Conservation (phyloP, 2,888 invertebrate species). For the Bellardia bayeri region DNA sequence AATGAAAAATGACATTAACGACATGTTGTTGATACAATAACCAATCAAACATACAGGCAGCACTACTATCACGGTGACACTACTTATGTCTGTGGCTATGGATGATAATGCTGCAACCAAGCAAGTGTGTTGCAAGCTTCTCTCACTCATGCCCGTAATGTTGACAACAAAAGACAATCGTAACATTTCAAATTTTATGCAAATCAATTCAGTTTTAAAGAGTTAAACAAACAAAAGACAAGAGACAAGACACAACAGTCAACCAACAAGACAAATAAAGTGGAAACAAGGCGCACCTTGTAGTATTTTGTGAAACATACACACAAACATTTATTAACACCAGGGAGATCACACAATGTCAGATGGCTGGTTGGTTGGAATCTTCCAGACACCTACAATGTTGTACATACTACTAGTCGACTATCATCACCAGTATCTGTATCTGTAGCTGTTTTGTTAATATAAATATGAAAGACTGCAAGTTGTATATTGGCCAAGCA, state of each 20-base stretch:
- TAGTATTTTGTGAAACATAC: constrained; percentile 66
- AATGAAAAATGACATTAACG: constrained; percentile 83
- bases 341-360: constrained; percentile 18
- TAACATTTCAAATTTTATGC: constrained; percentile 73
- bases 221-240: constrained; percentile 63
- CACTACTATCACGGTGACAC: constrained; percentile 4
- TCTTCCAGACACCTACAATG: constrained; percentile 62
- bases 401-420: background rate
- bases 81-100: background rate
- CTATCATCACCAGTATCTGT: constrained; percentile 36
- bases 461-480: background rate
- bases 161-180: constrained; percentile 67
- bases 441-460: background rate
- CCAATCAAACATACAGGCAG: constrained; percentile 16
- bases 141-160: constrained; percentile 45
- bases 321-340: constrained; percentile 11
- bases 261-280: constrained; percentile 57
- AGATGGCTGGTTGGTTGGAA: background rate
- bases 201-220: constrained; percentile 73
- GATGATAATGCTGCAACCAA: background rate
- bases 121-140: background rate
- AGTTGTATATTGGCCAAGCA: constrained; percentile 40
- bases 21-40: constrained; percentile 75
- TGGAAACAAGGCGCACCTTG: constrained; percentile 72
- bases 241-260: constrained; percentile 7